Evolutionary conservation across 2,113 vertebrate genomes (phyloP).

Genomic region (Sylvilagus bachmani): DNA sequence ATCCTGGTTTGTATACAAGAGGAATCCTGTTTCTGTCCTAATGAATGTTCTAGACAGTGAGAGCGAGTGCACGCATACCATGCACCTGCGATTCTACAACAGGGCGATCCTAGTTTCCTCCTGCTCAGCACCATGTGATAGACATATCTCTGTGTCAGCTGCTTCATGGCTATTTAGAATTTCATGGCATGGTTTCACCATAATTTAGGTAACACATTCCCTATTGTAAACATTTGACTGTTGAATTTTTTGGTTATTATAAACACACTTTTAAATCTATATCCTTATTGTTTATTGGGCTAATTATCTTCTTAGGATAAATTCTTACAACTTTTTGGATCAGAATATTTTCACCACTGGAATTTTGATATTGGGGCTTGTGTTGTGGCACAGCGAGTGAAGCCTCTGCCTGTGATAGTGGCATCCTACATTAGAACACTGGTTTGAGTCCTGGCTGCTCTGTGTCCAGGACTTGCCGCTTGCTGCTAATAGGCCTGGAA

Average conservation of each 20-base stretch:
- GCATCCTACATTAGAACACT: no score
- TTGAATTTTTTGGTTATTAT: slow-evolving; percentile 40
- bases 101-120: background rate
- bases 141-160: background rate
- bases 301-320: background rate
- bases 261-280: background rate
- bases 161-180: background rate
- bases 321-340: background rate
- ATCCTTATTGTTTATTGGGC: background rate
- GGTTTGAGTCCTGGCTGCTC: no score
- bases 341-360: slow-evolving; percentile 4
- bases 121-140: background rate
- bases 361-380: background rate
- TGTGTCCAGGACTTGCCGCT: no score
- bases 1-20: background rate
- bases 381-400: no score
- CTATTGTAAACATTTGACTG: slow-evolving; percentile 12
- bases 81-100: background rate
- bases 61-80: background rate
- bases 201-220: slow-evolving; percentile 4
- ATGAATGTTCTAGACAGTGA: background rate
- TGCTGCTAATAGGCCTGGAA: no score
- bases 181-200: background rate
- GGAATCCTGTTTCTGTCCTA: background rate
- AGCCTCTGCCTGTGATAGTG: no score